Percentiles rank a stretch among this genome's conserved stretches.
phyloP scores from a whole-genome alignment of 92 coral and sea anemone genomes.

The Diadumene lineata region DNA sequence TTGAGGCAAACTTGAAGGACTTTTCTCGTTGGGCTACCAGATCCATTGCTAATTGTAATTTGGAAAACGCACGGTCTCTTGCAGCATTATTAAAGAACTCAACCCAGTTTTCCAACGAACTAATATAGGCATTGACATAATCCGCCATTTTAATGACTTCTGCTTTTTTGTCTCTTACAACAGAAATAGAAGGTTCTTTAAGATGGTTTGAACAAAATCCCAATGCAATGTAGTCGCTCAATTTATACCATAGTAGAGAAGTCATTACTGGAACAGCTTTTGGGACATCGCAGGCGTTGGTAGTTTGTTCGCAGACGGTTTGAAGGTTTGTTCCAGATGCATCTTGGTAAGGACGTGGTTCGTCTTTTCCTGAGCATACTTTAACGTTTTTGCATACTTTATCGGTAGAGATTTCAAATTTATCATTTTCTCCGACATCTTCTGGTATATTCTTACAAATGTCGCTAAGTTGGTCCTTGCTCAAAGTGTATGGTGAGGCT shows the following conservation, averaged over 20 bases:
- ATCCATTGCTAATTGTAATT: slow-evolving; percentile 35
- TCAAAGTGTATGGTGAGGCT: slow-evolving; percentile 5
- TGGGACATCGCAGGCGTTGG: slow-evolving; percentile 39
- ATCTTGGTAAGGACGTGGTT: slow-evolving; percentile 39
- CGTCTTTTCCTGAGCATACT: slow-evolving; percentile 19
- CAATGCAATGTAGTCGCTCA: slow-evolving; percentile 39
- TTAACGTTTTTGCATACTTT: slow-evolving; percentile 36
- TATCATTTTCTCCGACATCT: slow-evolving; percentile 18
- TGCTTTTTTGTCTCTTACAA: slow-evolving; percentile 30
- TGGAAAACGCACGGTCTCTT: slow-evolving; percentile 27
- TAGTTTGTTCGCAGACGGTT: slow-evolving; percentile 35
- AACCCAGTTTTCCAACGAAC: slow-evolving; percentile 41
- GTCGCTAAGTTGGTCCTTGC: slow-evolving; percentile 9
- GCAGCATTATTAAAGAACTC: slow-evolving; percentile 42
- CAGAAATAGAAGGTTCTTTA: slow-evolving; percentile 5
- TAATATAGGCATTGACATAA: slow-evolving; percentile 28
- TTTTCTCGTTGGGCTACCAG: slow-evolving; percentile 31
- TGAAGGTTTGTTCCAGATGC: slow-evolving; percentile 23
- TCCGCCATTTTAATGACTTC: slow-evolving; percentile 53
- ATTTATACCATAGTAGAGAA: slow-evolving; percentile 60
- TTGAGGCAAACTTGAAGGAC: not conserved
- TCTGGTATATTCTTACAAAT: slow-evolving; percentile 18
- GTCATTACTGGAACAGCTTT: slow-evolving; percentile 63
- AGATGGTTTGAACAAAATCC: slow-evolving; percentile 30
- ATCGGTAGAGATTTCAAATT: slow-evolving; percentile 20